Conservation (phyloP, 2,797 vertebrate genomes). For the Acanthopagrus latus region DNA sequence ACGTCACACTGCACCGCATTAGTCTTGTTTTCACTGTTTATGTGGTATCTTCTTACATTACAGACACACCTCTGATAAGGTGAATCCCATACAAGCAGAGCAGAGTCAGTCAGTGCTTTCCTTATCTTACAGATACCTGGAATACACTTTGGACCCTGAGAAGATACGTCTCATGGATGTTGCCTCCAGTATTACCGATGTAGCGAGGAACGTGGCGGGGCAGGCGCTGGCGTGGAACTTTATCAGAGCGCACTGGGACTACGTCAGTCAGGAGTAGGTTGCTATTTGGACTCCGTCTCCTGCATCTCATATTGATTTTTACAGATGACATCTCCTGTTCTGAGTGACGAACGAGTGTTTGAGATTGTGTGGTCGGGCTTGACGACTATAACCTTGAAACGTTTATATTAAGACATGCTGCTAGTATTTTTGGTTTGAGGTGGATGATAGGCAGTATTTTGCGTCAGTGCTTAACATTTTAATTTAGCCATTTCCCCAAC, state of each 20-base stretch:
- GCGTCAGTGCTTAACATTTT: not conserved
- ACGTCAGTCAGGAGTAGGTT: slow-evolving; percentile 86
- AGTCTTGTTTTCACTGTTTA: not conserved
- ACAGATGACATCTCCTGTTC: not conserved
- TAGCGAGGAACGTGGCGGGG: slow-evolving; percentile 87
- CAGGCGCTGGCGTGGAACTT: slow-evolving; percentile 94
- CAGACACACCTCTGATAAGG: not conserved
- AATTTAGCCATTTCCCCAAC: slow-evolving; percentile 12
- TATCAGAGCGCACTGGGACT: slow-evolving; percentile 87
- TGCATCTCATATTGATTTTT: not conserved
- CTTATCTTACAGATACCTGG: slow-evolving; percentile 88
- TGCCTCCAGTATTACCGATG: slow-evolving; percentile 80
- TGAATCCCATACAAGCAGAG: not conserved
- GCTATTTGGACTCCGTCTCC: not conserved
- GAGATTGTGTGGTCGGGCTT: slow-evolving; percentile 12
- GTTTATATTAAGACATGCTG: not conserved
- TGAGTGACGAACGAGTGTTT: slow-evolving; percentile 7
- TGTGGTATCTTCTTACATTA: not conserved
- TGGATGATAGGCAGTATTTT: slow-evolving; percentile 8
- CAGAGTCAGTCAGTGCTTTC: not conserved
- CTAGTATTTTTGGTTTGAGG: slow-evolving; percentile 14
- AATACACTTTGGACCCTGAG: slow-evolving; percentile 86
- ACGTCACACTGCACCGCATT: not conserved
- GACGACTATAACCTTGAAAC: slow-evolving; percentile 15
- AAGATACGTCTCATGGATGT: slow-evolving; percentile 90